Percentiles rank a stretch among this genome's conserved stretches.
Evolutionary conservation across 2,888 invertebrate genomes (phyloP).

Genomic region (Strigamia maritima): DNA sequence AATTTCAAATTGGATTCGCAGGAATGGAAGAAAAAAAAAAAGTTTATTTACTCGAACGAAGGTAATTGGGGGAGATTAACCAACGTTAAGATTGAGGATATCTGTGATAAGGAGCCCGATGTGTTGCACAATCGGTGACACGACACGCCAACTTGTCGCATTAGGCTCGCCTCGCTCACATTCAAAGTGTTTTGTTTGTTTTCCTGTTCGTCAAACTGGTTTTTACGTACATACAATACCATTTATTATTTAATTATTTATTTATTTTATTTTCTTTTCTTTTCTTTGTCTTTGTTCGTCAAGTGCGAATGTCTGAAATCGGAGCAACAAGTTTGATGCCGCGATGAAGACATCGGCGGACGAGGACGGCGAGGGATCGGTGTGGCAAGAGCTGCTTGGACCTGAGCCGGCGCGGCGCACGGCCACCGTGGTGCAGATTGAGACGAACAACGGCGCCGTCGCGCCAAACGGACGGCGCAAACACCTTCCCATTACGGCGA

Average conservation of each 20-base stretch:
- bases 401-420: not conserved
- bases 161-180: not conserved
- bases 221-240: not conserved
- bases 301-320: too few relatives aligned
- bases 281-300: not conserved
- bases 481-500: slow-evolving; percentile 31
- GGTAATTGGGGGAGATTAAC: not conserved
- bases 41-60: too few relatives aligned
- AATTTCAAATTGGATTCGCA: too few relatives aligned
- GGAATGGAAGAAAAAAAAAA: too few relatives aligned
- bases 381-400: slow-evolving; percentile 28
- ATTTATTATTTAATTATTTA: not conserved
- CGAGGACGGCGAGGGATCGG: slow-evolving; percentile 26
- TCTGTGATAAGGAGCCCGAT: too few relatives aligned
- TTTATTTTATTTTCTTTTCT: not conserved
- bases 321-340: not conserved
- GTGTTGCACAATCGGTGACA: not conserved
- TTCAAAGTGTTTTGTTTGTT: not conserved
- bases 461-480: slow-evolving; percentile 23
- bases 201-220: not conserved
- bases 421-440: not conserved
- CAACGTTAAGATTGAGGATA: not conserved
- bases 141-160: not conserved
- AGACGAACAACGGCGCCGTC: not conserved
- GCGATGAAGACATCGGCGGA: not conserved